Base-by-base conservation (phyloP, 2,113 vertebrate species). In the Planiliza haematocheilus region DNA sequence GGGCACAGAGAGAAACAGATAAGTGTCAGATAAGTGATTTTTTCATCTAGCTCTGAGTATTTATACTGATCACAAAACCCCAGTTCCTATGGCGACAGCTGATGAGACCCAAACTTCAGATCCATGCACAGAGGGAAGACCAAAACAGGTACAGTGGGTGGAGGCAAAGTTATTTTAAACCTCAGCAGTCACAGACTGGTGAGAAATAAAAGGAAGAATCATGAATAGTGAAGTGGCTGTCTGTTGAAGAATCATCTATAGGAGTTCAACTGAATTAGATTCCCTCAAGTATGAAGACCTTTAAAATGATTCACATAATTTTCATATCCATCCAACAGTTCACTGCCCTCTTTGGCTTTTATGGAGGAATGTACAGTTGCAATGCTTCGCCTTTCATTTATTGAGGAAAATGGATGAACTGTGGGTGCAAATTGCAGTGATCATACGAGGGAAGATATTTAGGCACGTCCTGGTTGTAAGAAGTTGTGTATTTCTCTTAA, bases 21-120 rank as follows among this genome's bases (percentile, higher is more conserved):
- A 24, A 1, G 36, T 65, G 13, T 60, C 37, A 51, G 5, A 21
- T 59, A 20, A 37, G 48, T n/a, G 14, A 10, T 7, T 8, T 65
- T 61, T 17, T 18, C 48, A 3, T 55, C 24, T 17, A 34, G 30
- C 11, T 20, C 53, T 17, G 11, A 8, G 10, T 20, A 70, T 49
- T 70, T 64, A 64, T 37, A 51, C 46, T n/a, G 21, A 64, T 52
- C 52, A 42, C 11, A 60, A 30, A n/a, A 50, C 24, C 14, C 41
- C 21, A 42, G 10, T 24, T 59, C n/a, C 39, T 16, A 53, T 65
- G 46, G 42, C 46, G 43, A 9, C 49, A 69, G 48, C 17, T 24
- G 3, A 66, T 67, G 18, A 49, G 7, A 18, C 17, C 4, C 8
- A 34, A 13, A 6, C 41, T 30, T 30, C 10, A 0, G 5, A 49